Evolutionary conservation across 2,113 vertebrate genomes (phyloP), one percentile per base, ranked within the genome.

Genomic region (Gila orcuttii): DNA sequence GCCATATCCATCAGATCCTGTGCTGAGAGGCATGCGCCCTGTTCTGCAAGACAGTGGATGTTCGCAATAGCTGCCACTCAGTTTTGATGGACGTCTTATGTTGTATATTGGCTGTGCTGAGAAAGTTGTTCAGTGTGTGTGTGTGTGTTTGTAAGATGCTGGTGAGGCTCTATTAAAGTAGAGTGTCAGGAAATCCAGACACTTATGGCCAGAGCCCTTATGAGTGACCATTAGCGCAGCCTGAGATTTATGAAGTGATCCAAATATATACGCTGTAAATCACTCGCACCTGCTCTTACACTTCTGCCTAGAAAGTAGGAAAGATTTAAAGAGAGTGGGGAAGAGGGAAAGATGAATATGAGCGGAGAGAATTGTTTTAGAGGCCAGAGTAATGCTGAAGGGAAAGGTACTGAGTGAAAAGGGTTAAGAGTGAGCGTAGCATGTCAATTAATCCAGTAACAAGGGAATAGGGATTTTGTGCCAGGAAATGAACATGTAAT

Each of bases 241-340:
- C 59, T 57, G 59, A 86, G 82, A 83, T 90, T 89, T 85, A 85
- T 88, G 62, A 84, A 79, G 80, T 86, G 81, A 82, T 86, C 82
- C 83, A 50, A 69, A 85, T 60, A 84, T 74, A 75, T 66, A 50
- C 21, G 52, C 84, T 59, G 55, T 86, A 87, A 87, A 87, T 85
- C 84, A 83, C 39, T 84, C 36, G 15, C 81, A 66, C 75, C 42
- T 78, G 13, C 75, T 42, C 55, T 31, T 42, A 68, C 21, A 19
- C 19, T 52, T 21, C 60, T 78, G 57, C 28, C 83, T 55, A 5
- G 79, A 52, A 81, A 69, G 31, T 13, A 11, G 39, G 59, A 86
- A 74, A 77, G 69, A 77, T 75, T 77, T 74, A 68, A 82, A 25
- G 80, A 45, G 80, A 68, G 57, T 0, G 6, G n/a, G 1, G 71